Evolutionary conservation across 2,113 vertebrate species (phyloP).

Genomic region (Aepyceros melampus): DNA sequence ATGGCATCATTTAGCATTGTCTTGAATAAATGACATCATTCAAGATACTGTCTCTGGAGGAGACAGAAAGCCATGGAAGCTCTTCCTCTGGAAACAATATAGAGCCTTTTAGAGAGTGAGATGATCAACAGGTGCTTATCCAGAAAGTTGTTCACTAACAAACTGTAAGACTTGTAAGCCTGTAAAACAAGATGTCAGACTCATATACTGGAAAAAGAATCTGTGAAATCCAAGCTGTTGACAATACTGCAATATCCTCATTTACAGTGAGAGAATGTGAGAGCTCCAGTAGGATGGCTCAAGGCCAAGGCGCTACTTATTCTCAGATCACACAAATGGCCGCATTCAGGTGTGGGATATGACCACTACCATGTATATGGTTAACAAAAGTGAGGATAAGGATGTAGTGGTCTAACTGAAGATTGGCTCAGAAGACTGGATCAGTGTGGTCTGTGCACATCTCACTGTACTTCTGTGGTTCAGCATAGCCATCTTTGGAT

Average conservation of each 20-base stretch:
- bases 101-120: neutral
- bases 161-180: neutral
- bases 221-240: slow-evolving; percentile 96
- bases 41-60: neutral
- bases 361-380: slow-evolving; percentile 96
- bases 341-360: slow-evolving; percentile 99
- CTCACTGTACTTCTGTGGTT: slow-evolving; percentile 94
- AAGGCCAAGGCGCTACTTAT: slow-evolving; percentile 92
- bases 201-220: slow-evolving; percentile 80
- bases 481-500: slow-evolving; percentile 92
- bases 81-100: neutral
- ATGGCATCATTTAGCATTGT: neutral
- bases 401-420: slow-evolving; percentile 92
- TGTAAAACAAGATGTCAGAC: neutral
- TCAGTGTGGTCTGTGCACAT: slow-evolving; percentile 95
- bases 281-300: slow-evolving; percentile 97
- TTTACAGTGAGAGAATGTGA: slow-evolving; percentile 97
- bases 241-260: slow-evolving; percentile 92
- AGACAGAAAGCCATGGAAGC: neutral
- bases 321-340: slow-evolving; percentile 95
- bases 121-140: neutral
- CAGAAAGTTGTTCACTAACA: neutral
- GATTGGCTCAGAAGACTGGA: slow-evolving; percentile 94
- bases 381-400: slow-evolving; percentile 91
- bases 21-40: neutral